Base-by-base conservation (phyloP, 2,888 invertebrate genomes). In the Apodemia duryi region DNA sequence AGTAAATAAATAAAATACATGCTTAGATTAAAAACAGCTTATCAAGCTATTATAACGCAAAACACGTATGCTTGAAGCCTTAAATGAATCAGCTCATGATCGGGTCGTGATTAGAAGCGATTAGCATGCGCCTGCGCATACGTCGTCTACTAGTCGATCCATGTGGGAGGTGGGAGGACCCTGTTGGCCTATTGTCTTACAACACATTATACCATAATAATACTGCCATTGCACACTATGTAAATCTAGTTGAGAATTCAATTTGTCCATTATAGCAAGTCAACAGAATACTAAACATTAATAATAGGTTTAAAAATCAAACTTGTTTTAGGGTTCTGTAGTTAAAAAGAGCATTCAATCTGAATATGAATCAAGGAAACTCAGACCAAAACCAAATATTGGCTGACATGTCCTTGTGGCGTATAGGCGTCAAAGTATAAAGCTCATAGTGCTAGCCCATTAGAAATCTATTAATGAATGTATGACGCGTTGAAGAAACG, bases 11-110 rank as follows among this genome's bases (percentile, higher is more conserved):
- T 41, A 41, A 41, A 10, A 10, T 41, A 10, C 9, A 41, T 38
- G 9, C 11, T 43, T 43, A 11, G 10, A 10, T 43, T 43, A 10
- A 2, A 11, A 11, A 3, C 2, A 43, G 43, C 11, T 43, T 2
- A 11, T 43, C 11, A 9, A 68, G 75, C 13, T 13, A 46, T 46
- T 46, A 4, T 46, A 46, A 46, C 13, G 46, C 46, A 46, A 13
- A 46, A 46, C 3, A 32, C 11, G 32, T 54, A 54, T 28, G 52
- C 10, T 32, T 57, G 1, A 32, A 57, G 57, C 57, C 57, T 29
- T 57, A 81, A 85, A 84, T 90, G 90, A 89, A 88, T 91, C 89
- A 90, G 88, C 82, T 82, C 83, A 81, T 85, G 88, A 90, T 90
- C 86, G 85, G 75, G 81, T 77, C 80, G 80, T 89, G 89, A 89